Evolutionary conservation across 2,113 vertebrate genomes (phyloP).

Genomic region (Silurus asotus): DNA sequence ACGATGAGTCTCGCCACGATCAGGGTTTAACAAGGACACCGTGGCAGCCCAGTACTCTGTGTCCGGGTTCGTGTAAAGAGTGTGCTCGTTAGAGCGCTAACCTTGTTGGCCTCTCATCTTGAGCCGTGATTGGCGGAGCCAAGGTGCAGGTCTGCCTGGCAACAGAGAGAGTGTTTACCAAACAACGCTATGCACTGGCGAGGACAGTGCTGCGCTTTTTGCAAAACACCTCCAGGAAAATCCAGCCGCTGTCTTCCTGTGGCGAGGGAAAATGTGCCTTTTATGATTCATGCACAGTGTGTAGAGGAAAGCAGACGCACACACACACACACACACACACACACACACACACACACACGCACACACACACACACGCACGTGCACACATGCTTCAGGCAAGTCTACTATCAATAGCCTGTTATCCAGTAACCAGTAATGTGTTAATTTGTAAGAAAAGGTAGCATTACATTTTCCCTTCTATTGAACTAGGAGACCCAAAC

Average conservation of each 20-base stretch:
- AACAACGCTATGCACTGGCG: constrained; percentile 20
- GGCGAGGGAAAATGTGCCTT: constrained; percentile 33
- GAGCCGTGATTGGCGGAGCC: constrained; percentile 45
- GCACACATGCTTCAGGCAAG: not conserved
- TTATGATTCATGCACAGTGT: constrained; percentile 37
- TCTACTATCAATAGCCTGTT: not conserved
- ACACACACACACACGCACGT: not conserved
- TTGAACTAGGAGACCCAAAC: too few species aligned
- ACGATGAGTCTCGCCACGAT: not conserved
- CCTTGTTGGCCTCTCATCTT: constrained; percentile 35
- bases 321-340: not conserved
- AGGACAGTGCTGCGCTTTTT: constrained; percentile 35
- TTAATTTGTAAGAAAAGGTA: not conserved
- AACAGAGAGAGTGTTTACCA: constrained; percentile 53
- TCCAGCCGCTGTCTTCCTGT: constrained; percentile 34
- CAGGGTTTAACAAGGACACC: constrained; percentile 49
- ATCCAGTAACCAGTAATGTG: not conserved
- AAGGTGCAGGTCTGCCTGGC: constrained; percentile 48
- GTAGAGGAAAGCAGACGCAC: constrained; percentile 20
- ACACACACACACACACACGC: not conserved
- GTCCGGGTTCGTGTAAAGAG: constrained; percentile 42
- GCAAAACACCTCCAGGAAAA: constrained; percentile 52
- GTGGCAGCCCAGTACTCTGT: constrained; percentile 11
- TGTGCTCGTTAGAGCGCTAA: constrained; percentile 28
- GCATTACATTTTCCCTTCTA: too few species aligned